These are phyloP conservation scores for Eulemur rufifrons DNA, from an alignment of 2,113 vertebrate genomes.

Conservation along the genomic window DNA sequence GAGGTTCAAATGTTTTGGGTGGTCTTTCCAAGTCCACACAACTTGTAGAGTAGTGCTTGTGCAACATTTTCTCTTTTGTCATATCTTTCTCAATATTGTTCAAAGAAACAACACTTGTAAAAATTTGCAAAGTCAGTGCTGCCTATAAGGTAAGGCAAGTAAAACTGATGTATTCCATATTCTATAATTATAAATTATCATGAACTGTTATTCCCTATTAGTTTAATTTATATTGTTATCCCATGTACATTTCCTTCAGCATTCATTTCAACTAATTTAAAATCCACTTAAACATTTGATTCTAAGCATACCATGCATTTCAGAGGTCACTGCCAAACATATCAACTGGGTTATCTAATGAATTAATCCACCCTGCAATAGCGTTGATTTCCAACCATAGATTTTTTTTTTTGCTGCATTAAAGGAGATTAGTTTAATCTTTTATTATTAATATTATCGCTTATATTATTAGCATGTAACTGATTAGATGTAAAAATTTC, in stretches of 20 bases:
- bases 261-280: slow-evolving; percentile 19
- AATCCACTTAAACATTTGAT: background rate
- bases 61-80: background rate
- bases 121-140: background rate
- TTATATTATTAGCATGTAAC: background rate
- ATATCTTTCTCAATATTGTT: background rate
- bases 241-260: background rate
- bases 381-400: background rate
- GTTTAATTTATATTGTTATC: background rate
- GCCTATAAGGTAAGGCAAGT: background rate
- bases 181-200: background rate
- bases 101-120: background rate
- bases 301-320: background rate
- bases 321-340: background rate
- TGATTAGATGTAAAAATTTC: background rate
- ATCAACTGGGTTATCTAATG: background rate
- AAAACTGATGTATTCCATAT: background rate
- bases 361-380: background rate
- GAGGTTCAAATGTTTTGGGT: background rate
- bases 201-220: background rate
- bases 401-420: slow-evolving; percentile 14
- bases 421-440: background rate
- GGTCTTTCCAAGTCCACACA: background rate
- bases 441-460: background rate
- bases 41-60: background rate